Base-by-base conservation (phyloP, 2,888 invertebrate species). In the Steromphala cineraria region DNA sequence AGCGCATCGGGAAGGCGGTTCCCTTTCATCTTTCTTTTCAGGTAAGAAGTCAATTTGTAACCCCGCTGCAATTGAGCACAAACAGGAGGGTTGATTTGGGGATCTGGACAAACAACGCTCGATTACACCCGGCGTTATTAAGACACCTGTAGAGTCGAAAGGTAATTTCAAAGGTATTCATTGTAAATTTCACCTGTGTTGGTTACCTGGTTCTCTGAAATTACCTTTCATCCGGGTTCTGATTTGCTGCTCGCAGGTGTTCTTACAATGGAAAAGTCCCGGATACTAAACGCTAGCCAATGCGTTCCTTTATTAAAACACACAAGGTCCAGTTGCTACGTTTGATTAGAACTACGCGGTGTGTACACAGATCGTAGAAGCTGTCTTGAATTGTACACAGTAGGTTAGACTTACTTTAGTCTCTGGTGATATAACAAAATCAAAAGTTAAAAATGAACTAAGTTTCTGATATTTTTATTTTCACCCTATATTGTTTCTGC, bases 21-120 rank as follows among this genome's bases (percentile, higher is more conserved):
- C 36, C n/a, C 31, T 71, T 40, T 36, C 31, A 71, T 36, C n/a
- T 71, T 19, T 19, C n/a, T 2, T 19, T 71, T 71, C 71, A 40
- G 71, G 71, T 71, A 71, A 71, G 19, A 71, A 36, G 71, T 36
- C 71, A 71, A 40, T 71, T 71, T 71, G 71, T 36, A 71, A 71
- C 31, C 71, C 10, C 71, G 40, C 71, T 13, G 17, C 40, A 31
- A 31, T 24, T 62, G 24, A 28, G 17, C 28, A 28, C 28, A 62
- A 28, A 62, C 13, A 71, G 71, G 40, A 71, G 71, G 40, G 36
- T 17, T 13, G n/a, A 28, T 71, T n/a, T 13, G 40, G 71, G 36
- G 71, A 31, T 19, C 36, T 71, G 24, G 56, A 71, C 36, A 36
- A 71, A 36, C 36, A 71, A 19, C 40, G 31, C 31, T 19, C 10